Evolutionary conservation across 2,113 vertebrate genomes (phyloP).

Genomic region (Ctenodactylus gundi): DNA sequence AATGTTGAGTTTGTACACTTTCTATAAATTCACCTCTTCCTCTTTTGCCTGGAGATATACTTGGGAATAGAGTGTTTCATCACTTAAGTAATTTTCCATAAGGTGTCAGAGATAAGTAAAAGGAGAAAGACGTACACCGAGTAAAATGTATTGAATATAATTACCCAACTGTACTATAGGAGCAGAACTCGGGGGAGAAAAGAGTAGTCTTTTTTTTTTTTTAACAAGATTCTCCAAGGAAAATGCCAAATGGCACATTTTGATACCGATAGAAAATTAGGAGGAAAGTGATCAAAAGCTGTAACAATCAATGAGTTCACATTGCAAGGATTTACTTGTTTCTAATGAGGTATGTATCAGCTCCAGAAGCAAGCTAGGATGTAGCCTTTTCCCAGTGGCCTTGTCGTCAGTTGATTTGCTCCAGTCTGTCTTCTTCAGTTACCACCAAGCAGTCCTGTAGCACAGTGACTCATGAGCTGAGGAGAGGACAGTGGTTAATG

Average conservation of each 20-base stretch:
- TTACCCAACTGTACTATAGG: conserved; percentile 42
- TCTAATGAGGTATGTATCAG: not conserved
- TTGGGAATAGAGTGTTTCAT: conserved; percentile 59
- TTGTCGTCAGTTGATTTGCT: not conserved
- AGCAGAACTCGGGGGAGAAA: conserved; percentile 34
- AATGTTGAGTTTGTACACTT: conserved; percentile 31
- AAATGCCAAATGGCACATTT: conserved; percentile 44
- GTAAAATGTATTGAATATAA: conserved; percentile 27
- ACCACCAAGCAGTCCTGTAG: not conserved
- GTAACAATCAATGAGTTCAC: not conserved
- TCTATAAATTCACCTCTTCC: conserved; percentile 39
- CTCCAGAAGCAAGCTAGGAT: not conserved
- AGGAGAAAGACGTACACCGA: conserved; percentile 46
- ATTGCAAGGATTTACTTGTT: not conserved
- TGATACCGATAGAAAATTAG: conserved; percentile 6
- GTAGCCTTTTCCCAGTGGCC: not conserved
- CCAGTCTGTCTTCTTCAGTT: not conserved
- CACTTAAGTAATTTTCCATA: conserved; percentile 60
- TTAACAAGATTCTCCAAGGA: conserved; percentile 30
- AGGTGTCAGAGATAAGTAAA: conserved; percentile 69
- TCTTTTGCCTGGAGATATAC: conserved; percentile 54
- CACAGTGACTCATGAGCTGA: not conserved
- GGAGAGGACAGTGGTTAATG: not conserved
- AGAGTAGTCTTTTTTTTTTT: conserved; percentile 7
- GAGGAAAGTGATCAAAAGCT: conserved; percentile 22